phyloP scores from a whole-genome alignment of 2,113 vertebrate species.

The Gnathonemus longibarbis region DNA sequence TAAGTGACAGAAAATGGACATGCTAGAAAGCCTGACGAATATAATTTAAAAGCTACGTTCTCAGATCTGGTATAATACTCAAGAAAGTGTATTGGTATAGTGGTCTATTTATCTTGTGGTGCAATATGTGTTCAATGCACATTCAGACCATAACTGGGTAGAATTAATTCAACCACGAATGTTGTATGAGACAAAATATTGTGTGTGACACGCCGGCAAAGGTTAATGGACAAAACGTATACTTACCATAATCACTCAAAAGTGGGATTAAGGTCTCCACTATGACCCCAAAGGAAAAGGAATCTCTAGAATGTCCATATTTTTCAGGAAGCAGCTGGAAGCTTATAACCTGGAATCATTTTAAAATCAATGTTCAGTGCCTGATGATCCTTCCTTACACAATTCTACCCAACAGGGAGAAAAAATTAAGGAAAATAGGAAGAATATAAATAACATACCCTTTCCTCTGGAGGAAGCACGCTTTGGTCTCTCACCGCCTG shows the following conservation, averaged over 20 bases:
- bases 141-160: not conserved
- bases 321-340: constrained; percentile 73
- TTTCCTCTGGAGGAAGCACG: constrained; percentile 79
- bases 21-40: not conserved
- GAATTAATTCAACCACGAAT: not conserved
- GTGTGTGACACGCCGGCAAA: not conserved
- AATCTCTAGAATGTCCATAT: constrained; percentile 77
- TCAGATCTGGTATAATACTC: not conserved
- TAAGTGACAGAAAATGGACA: not conserved
- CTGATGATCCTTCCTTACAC: not conserved
- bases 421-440: not conserved
- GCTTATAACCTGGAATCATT: constrained; percentile 64
- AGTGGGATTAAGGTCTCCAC: constrained; percentile 70
- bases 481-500: constrained; percentile 67
- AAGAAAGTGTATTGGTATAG: not conserved
- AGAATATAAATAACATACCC: constrained; percentile 51
- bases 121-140: not conserved
- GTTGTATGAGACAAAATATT: not conserved
- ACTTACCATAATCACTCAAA: constrained; percentile 75
- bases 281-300: constrained; percentile 80
- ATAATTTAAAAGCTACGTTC: not conserved
- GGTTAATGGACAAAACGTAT: too few relatives aligned
- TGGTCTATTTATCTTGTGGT: not conserved
- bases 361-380: not conserved
- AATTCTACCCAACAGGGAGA: not conserved